These are phyloP conservation scores for Pangasianodon gigas DNA, from an alignment of 2,113 vertebrate species.

Conservation along the genomic window DNA sequence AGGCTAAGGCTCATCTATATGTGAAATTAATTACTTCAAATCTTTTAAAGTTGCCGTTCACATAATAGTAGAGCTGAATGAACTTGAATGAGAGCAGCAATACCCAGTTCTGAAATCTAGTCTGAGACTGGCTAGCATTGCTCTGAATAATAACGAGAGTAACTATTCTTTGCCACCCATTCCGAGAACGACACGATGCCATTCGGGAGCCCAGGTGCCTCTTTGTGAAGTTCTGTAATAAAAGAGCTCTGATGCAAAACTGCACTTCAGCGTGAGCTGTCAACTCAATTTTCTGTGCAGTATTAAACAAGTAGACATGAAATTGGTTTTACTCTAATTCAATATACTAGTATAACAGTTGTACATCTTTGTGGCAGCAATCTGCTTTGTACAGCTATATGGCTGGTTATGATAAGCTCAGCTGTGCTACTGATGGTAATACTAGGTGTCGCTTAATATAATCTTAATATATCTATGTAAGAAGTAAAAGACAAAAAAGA, in stretches of 20 bases:
- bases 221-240: slow-evolving; percentile 2
- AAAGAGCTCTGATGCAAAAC: slow-evolving; percentile 16
- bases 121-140: neutral
- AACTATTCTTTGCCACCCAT: neutral
- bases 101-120: neutral
- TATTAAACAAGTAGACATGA: slow-evolving; percentile 60
- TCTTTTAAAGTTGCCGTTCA: neutral
- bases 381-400: neutral
- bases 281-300: slow-evolving; percentile 47
- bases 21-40: neutral
- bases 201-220: neutral
- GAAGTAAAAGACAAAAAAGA: neutral
- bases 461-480: neutral
- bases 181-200: neutral
- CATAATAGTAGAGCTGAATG: neutral
- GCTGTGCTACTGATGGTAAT: neutral
- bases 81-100: neutral
- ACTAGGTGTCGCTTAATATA: neutral
- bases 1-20: neutral
- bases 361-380: neutral
- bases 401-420: neutral
- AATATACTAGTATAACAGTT: neutral
- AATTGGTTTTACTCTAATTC: slow-evolving; percentile 1
- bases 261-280: neutral
- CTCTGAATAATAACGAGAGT: neutral